Conservation (phyloP, 2,113 vertebrate species). For the Carassius carassius region DNA sequence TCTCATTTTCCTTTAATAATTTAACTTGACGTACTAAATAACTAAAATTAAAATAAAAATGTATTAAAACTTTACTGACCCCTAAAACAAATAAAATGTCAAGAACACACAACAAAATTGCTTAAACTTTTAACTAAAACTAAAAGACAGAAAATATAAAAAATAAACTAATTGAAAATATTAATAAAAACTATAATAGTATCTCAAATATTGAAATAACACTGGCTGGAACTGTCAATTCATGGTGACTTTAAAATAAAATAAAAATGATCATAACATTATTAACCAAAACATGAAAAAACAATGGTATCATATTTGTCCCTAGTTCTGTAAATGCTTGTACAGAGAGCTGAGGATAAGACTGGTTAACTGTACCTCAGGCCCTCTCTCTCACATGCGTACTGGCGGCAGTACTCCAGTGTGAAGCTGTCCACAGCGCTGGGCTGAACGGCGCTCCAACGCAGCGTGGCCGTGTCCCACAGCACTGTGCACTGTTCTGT, state of each 20-base stretch:
- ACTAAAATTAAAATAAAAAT: not conserved
- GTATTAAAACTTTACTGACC: too few relatives aligned
- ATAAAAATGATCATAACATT: not conserved
- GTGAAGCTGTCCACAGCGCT: conserved; percentile 79
- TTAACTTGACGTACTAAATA: not conserved
- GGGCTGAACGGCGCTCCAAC: conserved; percentile 75
- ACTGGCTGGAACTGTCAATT: not conserved
- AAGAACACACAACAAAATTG: too few relatives aligned
- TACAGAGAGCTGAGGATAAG: not conserved
- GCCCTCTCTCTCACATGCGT: conserved; percentile 89
- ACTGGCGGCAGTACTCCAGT: conserved; percentile 92
- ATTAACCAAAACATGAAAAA: not conserved
- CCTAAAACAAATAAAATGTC: too few relatives aligned
- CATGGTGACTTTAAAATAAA: not conserved
- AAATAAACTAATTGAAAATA: not conserved
- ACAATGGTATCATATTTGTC: not conserved
- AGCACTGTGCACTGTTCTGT: conserved; percentile 83
- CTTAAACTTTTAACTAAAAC: too few relatives aligned
- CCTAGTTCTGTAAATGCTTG: not conserved
- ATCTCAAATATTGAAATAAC: not conserved
- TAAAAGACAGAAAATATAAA: not conserved
- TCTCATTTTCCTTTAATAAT: not conserved
- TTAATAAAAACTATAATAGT: not conserved
- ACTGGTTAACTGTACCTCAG: conserved; percentile 79
- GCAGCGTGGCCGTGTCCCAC: conserved; percentile 86